Base-by-base conservation (phyloP, 2,797 vertebrate genomes). In the Vespertilio murinus region DNA sequence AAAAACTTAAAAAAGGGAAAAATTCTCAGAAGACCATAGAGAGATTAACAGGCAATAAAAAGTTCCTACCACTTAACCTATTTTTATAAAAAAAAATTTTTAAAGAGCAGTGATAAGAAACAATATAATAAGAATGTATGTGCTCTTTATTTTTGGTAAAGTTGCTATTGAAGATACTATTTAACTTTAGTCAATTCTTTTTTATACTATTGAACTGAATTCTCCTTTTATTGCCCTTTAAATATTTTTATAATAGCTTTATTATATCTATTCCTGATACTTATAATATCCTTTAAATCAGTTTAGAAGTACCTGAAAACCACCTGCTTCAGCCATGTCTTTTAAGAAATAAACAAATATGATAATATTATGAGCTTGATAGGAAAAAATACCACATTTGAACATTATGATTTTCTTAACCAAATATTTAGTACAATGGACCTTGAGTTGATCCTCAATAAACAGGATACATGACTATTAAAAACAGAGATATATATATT, bases 61-160 rank as follows among this genome's bases (percentile, higher is more conserved):
- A 52, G 42, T 33, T 75, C 33, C 38, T 35, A 11, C 54, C 11
- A 47, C n/a, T 90, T 86, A 69, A 91, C 0, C 2, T 64, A 90
- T 92, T 35, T 93, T 81, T 10, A 8, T 2, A 42, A 42, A 40
- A 40, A 47, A 47, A 47, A 14, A 14, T 49, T 73, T 33, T 23
- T 10, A 64, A 52, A 73, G 28, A 84, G 0, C 5, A 82, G 1
- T 83, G 45, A 47, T 56, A 84, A 74, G 38, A 81, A 88, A 65
- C 22, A 67, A 5, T 74, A 17, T 28, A 47, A 30, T 69, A 90
- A 47, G 65, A 79, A 35, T 56, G 5, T 33, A 61, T 81, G 2
- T 67, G 8, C 67, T 93, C 16, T 88, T 92, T 33, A 56, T 78
- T 91, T 95, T 80, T 12, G 47, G 1, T 90, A 49, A 93, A 87